Evolutionary conservation across 2,113 vertebrate species (phyloP).

Genomic region (Melanerpes formicivorus): DNA sequence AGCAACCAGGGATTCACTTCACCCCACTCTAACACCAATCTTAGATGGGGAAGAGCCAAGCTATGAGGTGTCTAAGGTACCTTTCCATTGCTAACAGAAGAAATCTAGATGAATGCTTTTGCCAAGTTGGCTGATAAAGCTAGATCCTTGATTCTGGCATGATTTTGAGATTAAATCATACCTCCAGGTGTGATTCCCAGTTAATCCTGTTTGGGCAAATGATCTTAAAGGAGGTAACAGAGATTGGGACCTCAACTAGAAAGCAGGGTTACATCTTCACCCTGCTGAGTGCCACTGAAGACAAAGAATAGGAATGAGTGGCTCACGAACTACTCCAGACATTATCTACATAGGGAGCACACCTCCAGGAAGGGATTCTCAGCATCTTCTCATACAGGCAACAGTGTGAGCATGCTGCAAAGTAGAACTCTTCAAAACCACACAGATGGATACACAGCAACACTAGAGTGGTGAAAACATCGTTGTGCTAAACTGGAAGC

Average conservation of each 20-base stretch:
- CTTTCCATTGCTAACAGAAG: not conserved
- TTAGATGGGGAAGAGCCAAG: not conserved
- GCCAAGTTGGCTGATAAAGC: not conserved
- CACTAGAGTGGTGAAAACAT: not conserved
- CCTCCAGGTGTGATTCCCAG: not conserved
- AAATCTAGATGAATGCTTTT: not conserved
- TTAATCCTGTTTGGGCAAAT: not conserved
- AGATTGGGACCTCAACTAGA: not conserved
- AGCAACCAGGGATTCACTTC: not conserved
- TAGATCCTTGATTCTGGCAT: not conserved
- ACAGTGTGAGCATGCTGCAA: not conserved
- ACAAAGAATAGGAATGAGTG: not conserved
- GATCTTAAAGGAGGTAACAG: not conserved
- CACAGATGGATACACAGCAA: not conserved
- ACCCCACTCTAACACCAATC: accelerated
- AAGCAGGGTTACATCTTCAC: not conserved
- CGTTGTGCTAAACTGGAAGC: not conserved
- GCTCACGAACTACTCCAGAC: not conserved
- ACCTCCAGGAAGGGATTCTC: not conserved
- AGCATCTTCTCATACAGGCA: not conserved
- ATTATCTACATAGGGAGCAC: not conserved
- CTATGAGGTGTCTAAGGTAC: not conserved
- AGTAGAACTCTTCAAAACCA: not conserved
- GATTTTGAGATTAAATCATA: not conserved
- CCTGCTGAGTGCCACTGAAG: not conserved